phyloP scores from a whole-genome alignment of 2,888 invertebrate genomes.

The Acrocera orbiculus region DNA sequence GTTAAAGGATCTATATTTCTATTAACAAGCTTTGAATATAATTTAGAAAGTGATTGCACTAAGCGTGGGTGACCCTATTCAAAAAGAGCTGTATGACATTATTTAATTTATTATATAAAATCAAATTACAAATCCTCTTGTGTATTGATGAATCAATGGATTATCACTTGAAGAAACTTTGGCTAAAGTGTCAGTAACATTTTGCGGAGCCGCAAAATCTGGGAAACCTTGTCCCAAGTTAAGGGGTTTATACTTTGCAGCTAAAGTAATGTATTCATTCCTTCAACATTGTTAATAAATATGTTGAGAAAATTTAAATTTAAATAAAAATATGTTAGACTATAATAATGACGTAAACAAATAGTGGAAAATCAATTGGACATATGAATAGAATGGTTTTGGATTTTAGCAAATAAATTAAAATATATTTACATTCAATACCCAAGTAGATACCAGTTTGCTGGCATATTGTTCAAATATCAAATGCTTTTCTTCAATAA shows the following conservation, averaged over 20 bases:
- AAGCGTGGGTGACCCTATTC: conserved; percentile 77
- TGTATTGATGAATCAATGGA: conserved; percentile 75
- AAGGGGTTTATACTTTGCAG: conserved; percentile 66
- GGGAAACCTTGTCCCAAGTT: conserved; percentile 95
- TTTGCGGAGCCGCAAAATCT: conserved; percentile 71
- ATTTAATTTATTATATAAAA: background rate
- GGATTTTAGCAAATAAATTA: too few relatives aligned
- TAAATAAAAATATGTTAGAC: background rate
- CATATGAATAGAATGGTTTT: background rate
- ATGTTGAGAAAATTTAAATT: too few relatives aligned
- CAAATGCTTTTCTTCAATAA: too few relatives aligned
- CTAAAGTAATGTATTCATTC: conserved; percentile 81
- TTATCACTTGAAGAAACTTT: conserved; percentile 49
- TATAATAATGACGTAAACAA: background rate
- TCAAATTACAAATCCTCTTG: conserved; percentile 64
- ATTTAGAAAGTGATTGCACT: conserved; percentile 62
- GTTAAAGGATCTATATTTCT: conserved; percentile 63
- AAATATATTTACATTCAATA: too few relatives aligned
- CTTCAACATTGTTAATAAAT: too few relatives aligned
- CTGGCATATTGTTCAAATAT: too few relatives aligned
- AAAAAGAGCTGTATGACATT: too few relatives aligned
- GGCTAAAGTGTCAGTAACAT: conserved; percentile 60
- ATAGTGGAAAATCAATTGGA: background rate
- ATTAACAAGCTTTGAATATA: conserved; percentile 65
- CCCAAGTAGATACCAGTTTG: too few relatives aligned